Evolutionary conservation across 2,888 invertebrate genomes (phyloP), one percentile per base, ranked within the genome.

Genomic region (Nasonovia ribisnigri): DNA sequence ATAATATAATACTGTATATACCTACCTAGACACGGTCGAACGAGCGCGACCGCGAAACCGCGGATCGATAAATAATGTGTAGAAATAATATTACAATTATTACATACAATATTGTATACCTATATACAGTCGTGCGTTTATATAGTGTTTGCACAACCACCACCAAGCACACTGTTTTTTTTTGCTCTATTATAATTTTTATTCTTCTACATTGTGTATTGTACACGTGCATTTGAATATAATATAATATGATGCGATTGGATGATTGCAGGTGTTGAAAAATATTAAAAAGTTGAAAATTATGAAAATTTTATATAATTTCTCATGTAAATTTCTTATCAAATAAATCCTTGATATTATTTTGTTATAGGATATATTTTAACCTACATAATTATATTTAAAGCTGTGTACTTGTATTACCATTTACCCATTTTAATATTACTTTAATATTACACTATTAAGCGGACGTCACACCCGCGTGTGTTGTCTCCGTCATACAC

Each of bases 161-260:
- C 36, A 46, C n/a, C 67, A 60, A 51, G 42, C 51, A 16, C 20
- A 42, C 8, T 26, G 90, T 91, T 26, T 77, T 90, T n/a, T 77
- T 43, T 89, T 26, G 42, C 42, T 84, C 26, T 84, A 42, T 91
- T 91, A 51, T 91, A 29, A 26, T 91, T 16, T 42, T 13, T 51
- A 4, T 67, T 67, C n/a, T 67, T 67, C n/a, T n/a, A 67, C n/a
- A 13, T n/a, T 67, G 13, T n/a, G n/a, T n/a, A 67, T n/a, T n/a
- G 60, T n/a, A n/a, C n/a, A 67, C n/a, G 67, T 13, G 13, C n/a
- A 16, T n/a, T 67, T 16, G 1, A 36, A 67, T 46, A 36, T 29
- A 54, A 90, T 29, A 67, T 90, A 84, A 77, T 77, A 77, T 46
- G 90, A 90, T 6, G 90, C 13, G 90, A 84, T 91, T 42, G 51